A percentile compares a stretch with the other conserved stretches of the same genome.
Evolutionary conservation across 2,797 vertebrate genomes (phyloP).

Genomic region (Rachycentron canadum): DNA sequence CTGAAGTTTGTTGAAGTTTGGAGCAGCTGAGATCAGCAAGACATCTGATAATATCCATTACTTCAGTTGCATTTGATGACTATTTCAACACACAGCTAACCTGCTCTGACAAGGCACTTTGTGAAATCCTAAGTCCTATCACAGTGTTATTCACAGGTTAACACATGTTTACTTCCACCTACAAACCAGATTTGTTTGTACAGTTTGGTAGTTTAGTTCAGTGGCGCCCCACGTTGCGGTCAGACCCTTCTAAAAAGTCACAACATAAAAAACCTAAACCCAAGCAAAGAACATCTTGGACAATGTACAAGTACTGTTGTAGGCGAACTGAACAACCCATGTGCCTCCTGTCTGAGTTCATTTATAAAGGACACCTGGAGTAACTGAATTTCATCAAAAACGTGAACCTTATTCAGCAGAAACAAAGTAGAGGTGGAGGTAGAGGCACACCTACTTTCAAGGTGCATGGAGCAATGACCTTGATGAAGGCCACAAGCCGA

Average conservation of each 20-base stretch:
- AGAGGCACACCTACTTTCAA: no score
- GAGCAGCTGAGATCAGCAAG: no score
- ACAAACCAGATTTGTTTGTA: not conserved
- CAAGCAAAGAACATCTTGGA: not conserved
- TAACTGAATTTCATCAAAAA: not conserved
- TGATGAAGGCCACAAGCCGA: no score
- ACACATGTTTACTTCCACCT: not conserved
- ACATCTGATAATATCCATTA: no score
- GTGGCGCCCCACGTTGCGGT: not conserved
- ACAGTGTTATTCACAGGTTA: not conserved
- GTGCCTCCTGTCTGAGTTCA: not conserved
- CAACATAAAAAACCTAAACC: not conserved
- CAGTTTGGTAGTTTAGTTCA: not conserved
- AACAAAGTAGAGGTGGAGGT: no score
- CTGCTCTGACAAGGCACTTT: no score
- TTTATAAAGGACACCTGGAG: not conserved
- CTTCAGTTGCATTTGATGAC: no score
- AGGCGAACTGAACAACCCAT: not conserved
- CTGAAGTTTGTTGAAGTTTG: no score
- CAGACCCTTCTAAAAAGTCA: not conserved
- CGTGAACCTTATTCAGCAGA: slow-evolving; percentile 14
- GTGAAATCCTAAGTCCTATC: no score
- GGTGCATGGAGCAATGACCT: no score
- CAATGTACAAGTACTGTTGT: not conserved
- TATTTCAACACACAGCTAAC: no score